A percentile compares a stretch with the other conserved stretches of the same genome.
These are phyloP conservation scores for Poecilia latipinna DNA, from an alignment of 2,113 vertebrate species.

Conservation along the genomic window DNA sequence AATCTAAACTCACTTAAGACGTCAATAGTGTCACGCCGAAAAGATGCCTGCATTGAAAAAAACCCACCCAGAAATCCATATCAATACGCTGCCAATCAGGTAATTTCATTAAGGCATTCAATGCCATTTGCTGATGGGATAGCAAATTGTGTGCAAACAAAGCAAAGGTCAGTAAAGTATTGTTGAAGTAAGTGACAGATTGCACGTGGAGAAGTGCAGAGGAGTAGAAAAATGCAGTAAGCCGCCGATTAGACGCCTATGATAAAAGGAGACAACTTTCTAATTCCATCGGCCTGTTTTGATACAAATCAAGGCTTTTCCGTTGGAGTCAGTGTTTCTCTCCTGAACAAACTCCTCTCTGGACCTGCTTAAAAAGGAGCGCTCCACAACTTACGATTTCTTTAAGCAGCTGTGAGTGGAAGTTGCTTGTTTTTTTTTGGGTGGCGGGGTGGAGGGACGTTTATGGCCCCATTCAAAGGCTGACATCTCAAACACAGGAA, in stretches of 20 bases:
- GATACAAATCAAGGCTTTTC: not conserved
- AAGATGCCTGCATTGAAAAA: conserved; percentile 62
- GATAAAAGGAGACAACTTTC: conserved; percentile 19
- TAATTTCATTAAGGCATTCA: conserved; percentile 80
- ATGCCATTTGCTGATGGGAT: conserved; percentile 69
- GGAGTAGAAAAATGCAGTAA: conserved; percentile 19
- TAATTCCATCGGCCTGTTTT: not conserved
- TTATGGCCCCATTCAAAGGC: conserved; percentile 83
- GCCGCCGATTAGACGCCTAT: conserved; percentile 29
- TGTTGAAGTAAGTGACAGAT: conserved; percentile 37
- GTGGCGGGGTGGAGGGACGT: conserved; percentile 49
- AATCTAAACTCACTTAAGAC: conserved; percentile 78
- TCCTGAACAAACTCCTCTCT: conserved; percentile 44
- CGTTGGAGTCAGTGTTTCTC: conserved; percentile 17
- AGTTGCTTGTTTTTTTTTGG: conserved; percentile 62
- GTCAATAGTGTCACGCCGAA: conserved; percentile 76
- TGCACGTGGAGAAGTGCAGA: conserved; percentile 11
- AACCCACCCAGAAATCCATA: conserved; percentile 61
- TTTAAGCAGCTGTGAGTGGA: conserved; percentile 81
- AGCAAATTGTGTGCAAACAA: conserved; percentile 72
- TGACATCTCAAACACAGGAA: conserved; percentile 83
- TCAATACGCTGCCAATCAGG: conserved; percentile 71
- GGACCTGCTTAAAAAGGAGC: conserved; percentile 60
- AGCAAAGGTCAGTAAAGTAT: conserved; percentile 76
- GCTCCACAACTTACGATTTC: conserved; percentile 70